Base-by-base conservation (phyloP, 2,888 invertebrate species). In the Adelognathus sp. region DNA sequence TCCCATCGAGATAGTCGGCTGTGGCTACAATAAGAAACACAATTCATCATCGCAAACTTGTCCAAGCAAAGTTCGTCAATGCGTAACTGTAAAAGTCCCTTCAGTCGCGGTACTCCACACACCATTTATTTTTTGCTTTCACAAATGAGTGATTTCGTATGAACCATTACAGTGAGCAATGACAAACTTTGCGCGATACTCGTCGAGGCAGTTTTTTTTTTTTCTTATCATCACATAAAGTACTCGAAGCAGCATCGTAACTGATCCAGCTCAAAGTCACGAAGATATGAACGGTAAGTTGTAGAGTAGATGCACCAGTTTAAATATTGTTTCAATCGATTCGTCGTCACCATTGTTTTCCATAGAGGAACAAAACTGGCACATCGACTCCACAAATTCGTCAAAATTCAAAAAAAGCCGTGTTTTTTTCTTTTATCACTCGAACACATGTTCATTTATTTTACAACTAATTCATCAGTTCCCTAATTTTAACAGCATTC, bases 1-100 rank as follows among this genome's bases (percentile, higher is more conserved):
- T 41, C 86, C 85, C 90, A 91, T 89, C 0, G 90, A 88, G 71
- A 91, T 90, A 31, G 84, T 86, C 31, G 90, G 82, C 63, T 77
- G 80, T 29, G 85, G 88, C 90, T 91, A 89, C 80, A 90, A 91
- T 82, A 81, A 87, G 87, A 89, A 86, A 83, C 50, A 83, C 83
- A 76, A 82, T 85, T 86, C 82, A 87, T 89, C 84, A 89, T 87
- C 86, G 88, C 86, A 87, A 87, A 86, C 83, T 88, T 86, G 84
- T 82, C 81, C 88, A 70, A 69, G 87, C 88, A 90, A 89, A 89
- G 88, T 85, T 84, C 70, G 82, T 88, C 87, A 83, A 84, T 85
- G 85, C 83, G 79, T 83, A 50, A 81, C 85, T 86, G 82, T 82
- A 80, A 81, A 56, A 74, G 61, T 71, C 73, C 71, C 58, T 66